Conservation (phyloP, 2,888 invertebrate species). For the Julus scandinavius region DNA sequence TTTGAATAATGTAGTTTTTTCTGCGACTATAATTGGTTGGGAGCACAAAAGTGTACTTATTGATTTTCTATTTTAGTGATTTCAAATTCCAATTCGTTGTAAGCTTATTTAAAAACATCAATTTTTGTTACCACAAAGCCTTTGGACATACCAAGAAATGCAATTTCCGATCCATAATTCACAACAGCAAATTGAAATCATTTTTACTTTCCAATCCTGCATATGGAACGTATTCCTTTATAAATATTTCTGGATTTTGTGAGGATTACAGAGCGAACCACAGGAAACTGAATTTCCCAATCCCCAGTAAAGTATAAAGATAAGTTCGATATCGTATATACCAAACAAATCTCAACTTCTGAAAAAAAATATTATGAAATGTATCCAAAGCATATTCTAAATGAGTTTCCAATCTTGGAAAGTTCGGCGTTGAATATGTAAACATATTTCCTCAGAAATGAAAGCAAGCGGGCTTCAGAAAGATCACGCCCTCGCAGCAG, state of each 20-base stretch:
- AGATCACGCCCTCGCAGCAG: neutral
- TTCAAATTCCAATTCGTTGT: neutral
- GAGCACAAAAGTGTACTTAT: neutral
- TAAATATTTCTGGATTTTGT: neutral
- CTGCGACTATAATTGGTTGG: neutral
- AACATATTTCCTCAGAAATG: neutral
- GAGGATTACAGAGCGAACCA: neutral
- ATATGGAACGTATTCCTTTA: neutral
- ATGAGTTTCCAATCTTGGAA: neutral
- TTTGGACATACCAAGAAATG: neutral
- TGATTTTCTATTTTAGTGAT: neutral
- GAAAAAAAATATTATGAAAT: neutral
- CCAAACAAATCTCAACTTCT: neutral
- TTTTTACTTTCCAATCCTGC: neutral
- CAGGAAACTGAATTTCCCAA: neutral
- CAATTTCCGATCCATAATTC: conserved; percentile 22
- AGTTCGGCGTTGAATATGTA: neutral
- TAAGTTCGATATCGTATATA: neutral
- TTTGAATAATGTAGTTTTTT: conserved; percentile 7
- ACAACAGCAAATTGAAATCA: conserved; percentile 1
- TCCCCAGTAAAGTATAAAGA: neutral
- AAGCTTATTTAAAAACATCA: neutral
- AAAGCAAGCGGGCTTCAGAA: neutral
- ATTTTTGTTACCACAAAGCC: neutral
- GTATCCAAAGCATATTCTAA: neutral